Evolutionary conservation across 1,140 invertebrate species (phyloP).

Genomic region (Nasonia longicornis): DNA sequence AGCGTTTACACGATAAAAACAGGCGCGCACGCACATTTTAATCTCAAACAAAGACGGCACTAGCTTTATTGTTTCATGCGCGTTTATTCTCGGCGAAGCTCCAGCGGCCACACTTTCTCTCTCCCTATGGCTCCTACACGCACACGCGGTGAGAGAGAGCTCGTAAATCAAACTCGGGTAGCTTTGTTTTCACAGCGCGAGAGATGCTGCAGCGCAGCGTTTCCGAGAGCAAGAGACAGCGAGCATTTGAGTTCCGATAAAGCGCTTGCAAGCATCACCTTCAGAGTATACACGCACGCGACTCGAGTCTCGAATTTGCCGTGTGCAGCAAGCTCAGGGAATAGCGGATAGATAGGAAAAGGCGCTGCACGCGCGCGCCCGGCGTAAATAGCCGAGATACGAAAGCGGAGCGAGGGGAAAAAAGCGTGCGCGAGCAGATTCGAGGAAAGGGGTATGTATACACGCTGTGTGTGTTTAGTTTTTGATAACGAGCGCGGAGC

Average conservation of each 20-base stretch:
- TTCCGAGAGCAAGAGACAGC: not conserved
- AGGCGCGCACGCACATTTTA: conserved; percentile 4
- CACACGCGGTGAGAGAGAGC: not conserved
- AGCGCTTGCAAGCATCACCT: not conserved
- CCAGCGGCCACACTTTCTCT: not conserved
- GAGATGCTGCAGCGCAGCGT: not conserved
- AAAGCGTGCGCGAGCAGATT: not conserved
- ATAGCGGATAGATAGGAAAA: not conserved
- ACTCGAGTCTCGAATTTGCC: not conserved
- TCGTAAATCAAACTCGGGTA: conserved; percentile 24
- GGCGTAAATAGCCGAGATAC: conserved; percentile 14
- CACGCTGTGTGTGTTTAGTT: conserved; percentile 2
- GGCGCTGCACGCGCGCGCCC: not conserved
- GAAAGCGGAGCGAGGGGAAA: not conserved
- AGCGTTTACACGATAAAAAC: conserved; percentile 16
- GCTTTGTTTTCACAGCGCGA: conserved; percentile 27
- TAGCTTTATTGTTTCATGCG: conserved; percentile 28
- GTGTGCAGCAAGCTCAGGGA: not conserved
- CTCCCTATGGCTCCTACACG: not conserved
- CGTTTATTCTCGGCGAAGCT: conserved; percentile 23
- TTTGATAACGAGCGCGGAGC: not conserved
- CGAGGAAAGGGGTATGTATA: conserved; percentile 37
- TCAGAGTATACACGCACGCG: not conserved
- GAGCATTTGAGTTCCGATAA: conserved; percentile 11
- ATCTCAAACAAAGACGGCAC: conserved; percentile 21